Evolutionary conservation across 1,140 invertebrate genomes (phyloP), one percentile per base, ranked within the genome.

Genomic region (Drosophila suzukii): DNA sequence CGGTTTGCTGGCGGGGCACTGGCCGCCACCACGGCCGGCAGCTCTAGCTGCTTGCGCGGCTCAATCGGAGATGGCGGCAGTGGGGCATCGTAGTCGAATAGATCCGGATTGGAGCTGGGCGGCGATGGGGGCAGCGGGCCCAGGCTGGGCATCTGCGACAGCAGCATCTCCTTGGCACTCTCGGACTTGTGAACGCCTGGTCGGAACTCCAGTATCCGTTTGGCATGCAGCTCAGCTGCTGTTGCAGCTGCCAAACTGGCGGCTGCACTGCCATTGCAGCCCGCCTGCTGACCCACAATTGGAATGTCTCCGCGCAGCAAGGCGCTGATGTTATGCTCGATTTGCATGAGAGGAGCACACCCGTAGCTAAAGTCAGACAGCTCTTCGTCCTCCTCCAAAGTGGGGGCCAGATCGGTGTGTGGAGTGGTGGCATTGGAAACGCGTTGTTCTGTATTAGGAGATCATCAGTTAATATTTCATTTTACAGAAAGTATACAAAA

Each of bases 1-100:
- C 85, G 66, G 56, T 84, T 90, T 34, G 58, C 59, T 7, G 50
- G 54, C 27, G 60, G 58, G 8, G 54, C 75, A 49, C 13, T 41
- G n/a, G 95, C 96, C 1, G 96, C 95, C 10, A 96, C 96, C 0
- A 95, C 96, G 2, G 96, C 95, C 8, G 96, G 96, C 41, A 97
- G 91, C 32, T 88, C 84, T 10, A 84, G 38, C 20, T 62, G 77
- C 47, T 88, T 84, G 15, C 72, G 85, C 5, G 73, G 68, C 49
- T 90, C 85, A 27, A 85, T 78, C 0, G 96, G 96, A n/a, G 96
- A 96, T 71, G 97, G 96, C 30, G 96, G 96, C 38, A 96, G 95
- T 71, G 97, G 96, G 66, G 96, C 96, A 82, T 92, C 88, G 43
- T 83, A 92, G 46, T 92, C 91, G 24, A 91, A 90, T n/a, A 83